These are phyloP conservation scores for Echiichthys vipera DNA, from an alignment of 2,797 vertebrate genomes.

Conservation along the genomic window DNA sequence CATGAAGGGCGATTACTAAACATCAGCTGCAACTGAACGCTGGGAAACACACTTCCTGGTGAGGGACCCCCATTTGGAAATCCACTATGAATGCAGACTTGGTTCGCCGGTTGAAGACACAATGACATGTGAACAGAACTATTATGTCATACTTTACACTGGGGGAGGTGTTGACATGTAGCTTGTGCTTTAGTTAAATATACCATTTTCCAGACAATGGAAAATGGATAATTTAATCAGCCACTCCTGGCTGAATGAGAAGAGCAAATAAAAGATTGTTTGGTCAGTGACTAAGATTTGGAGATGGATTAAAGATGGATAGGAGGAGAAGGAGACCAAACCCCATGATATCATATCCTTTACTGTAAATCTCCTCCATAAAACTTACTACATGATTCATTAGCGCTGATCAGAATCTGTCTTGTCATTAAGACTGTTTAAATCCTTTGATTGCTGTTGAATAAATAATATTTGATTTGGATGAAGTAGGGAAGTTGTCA, in stretches of 20 bases:
- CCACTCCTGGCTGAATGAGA: slow-evolving; percentile 73
- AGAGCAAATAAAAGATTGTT: slow-evolving; percentile 81
- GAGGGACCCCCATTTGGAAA: slow-evolving; percentile 45
- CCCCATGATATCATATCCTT: slow-evolving; percentile 83
- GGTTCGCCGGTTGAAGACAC: slow-evolving; percentile 46
- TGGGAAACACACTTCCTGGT: slow-evolving; percentile 65
- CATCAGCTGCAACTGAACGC: slow-evolving; percentile 61
- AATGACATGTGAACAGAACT: slow-evolving; percentile 53
- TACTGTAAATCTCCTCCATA: slow-evolving; percentile 62
- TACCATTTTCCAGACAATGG: slow-evolving; percentile 80
- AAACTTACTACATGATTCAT: slow-evolving; percentile 65
- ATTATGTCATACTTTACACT: slow-evolving; percentile 69
- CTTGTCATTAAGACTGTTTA: slow-evolving; percentile 49
- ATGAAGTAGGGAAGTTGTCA: slow-evolving; percentile 30
- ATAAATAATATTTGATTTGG: slow-evolving; percentile 37
- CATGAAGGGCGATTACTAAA: slow-evolving; percentile 54
- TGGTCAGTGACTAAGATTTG: slow-evolving; percentile 83
- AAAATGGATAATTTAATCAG: slow-evolving; percentile 78
- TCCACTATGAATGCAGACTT: slow-evolving; percentile 39
- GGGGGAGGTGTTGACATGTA: slow-evolving; percentile 72
- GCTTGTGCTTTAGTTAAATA: slow-evolving; percentile 73
- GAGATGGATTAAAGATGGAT: slow-evolving; percentile 76
- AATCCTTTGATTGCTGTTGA: slow-evolving; percentile 55
- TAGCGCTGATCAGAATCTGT: slow-evolving; percentile 57
- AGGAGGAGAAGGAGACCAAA: slow-evolving; percentile 73